Evolutionary conservation across 2,113 vertebrate species (phyloP).

Genomic region (Lepus americanus): DNA sequence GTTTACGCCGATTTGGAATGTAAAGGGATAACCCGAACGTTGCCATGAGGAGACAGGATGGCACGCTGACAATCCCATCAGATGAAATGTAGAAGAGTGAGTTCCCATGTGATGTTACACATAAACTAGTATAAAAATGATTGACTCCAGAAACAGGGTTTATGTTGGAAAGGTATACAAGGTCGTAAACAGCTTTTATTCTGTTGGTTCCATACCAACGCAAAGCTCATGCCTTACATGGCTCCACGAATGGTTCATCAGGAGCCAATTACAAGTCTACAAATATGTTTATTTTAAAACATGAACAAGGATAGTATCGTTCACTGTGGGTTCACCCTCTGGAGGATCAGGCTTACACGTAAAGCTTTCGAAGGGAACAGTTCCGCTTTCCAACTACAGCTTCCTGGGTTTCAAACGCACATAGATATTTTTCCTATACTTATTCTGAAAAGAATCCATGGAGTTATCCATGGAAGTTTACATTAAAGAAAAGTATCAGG

Average conservation of each 20-base stretch:
- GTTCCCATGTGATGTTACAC: neutral
- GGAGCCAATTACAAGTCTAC: conserved; percentile 24
- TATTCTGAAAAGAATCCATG: conserved; percentile 44
- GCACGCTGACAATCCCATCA: conserved; percentile 11
- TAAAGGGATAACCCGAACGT: conserved; percentile 1
- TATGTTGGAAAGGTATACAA: conserved; percentile 64
- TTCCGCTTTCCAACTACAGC: neutral
- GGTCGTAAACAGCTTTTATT: conserved; percentile 78
- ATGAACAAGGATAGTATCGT: conserved; percentile 17
- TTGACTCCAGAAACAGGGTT: conserved; percentile 68
- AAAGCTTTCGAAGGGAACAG: neutral
- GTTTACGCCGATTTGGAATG: neutral
- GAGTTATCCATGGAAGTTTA: neutral
- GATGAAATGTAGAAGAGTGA: neutral
- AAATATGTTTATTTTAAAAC: conserved; percentile 65
- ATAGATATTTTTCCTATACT: conserved; percentile 5
- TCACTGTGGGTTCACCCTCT: conserved; percentile 54
- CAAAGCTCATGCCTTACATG: conserved; percentile 57
- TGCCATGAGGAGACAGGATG: neutral
- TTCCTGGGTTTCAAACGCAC: neutral
- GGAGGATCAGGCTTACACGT: conserved; percentile 33
- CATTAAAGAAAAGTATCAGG: conserved; percentile 33
- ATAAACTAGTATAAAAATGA: conserved; percentile 71
- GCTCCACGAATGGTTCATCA: conserved; percentile 24
- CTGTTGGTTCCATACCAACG: conserved; percentile 62